A percentile compares a stretch with the other conserved stretches of the same genome.
Evolutionary conservation across 2,888 invertebrate genomes (phyloP).

Genomic region (Cephus runcator): DNA sequence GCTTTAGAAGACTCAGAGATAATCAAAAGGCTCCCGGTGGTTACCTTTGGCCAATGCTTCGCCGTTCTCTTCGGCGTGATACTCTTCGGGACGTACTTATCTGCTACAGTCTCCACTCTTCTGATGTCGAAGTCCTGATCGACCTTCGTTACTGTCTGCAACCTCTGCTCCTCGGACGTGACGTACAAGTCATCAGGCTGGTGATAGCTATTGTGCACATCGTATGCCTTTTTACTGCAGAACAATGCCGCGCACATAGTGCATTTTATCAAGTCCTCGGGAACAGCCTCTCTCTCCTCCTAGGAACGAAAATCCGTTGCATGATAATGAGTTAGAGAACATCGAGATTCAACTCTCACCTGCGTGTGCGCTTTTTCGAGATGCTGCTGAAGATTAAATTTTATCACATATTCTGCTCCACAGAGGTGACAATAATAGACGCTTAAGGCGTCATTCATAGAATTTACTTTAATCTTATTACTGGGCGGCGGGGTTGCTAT

Average conservation of each 20-base stretch:
- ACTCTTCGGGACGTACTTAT: conserved; percentile 50
- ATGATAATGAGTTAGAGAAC: background rate
- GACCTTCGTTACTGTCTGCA: conserved; percentile 66
- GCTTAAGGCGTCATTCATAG: conserved; percentile 67
- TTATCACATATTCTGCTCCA: conserved; percentile 75
- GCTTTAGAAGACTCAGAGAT: background rate
- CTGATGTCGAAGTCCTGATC: conserved; percentile 69
- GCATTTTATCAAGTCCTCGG: conserved; percentile 71
- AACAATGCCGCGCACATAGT: conserved; percentile 75
- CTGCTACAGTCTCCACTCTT: conserved; percentile 58
- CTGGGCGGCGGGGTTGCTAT: conserved; percentile 68
- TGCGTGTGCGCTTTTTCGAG: conserved; percentile 55
- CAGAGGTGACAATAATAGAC: conserved; percentile 72
- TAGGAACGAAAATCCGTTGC: conserved; percentile 36
- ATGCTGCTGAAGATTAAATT: conserved; percentile 72
- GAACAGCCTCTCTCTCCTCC: conserved; percentile 66
- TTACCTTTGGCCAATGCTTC: conserved; percentile 42
- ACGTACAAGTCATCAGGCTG: conserved; percentile 72
- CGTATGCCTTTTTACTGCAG: conserved; percentile 74
- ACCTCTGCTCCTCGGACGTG: conserved; percentile 69
- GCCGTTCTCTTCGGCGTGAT: conserved; percentile 31
- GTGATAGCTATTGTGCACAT: conserved; percentile 73
- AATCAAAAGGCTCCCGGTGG: background rate
- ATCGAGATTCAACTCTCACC: conserved; percentile 29
- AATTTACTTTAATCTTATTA: conserved; percentile 68